Base-by-base conservation (phyloP, 1,140 invertebrate species). In the Macrobrachium nipponense region DNA sequence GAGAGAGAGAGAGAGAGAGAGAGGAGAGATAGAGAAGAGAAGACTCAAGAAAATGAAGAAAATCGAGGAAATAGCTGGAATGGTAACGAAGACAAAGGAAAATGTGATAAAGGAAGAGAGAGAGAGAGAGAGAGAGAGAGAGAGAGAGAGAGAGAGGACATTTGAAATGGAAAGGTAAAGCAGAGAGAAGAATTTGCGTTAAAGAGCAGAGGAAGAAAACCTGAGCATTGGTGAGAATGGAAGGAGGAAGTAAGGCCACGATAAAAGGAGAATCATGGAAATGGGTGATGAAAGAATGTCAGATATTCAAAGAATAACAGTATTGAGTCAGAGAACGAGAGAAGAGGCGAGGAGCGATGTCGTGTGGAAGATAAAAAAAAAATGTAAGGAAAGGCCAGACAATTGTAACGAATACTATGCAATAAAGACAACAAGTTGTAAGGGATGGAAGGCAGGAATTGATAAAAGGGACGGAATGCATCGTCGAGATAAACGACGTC, bases 1-100 rank as follows among this genome's bases (percentile, higher is more conserved):
- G 43, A 23, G 59, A 79, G 43, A 27, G 59, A 61, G 18, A 79
- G 58, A 61, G 43, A 23, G 58, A 79, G 58, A 59, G 77, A n/a
- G 77, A 15, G 58, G 60, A 36, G 58, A 27, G 23, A 61, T 2
- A 60, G 36, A 23, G 36, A 23, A n/a, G n/a, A n/a, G n/a, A n/a
- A n/a, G n/a, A n/a, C n/a, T 18, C n/a, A 61, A 1, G 27, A 60
- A 17, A 18, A 59, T 58, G 3, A 60, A 59, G 0, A 61, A n/a
- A 27, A 61, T 14, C 6, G 58, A 58, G 62, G 11, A 60, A 11
- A 17, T 12, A 79, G 77, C 1, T 5, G 59, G 27, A 23, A 20
- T 4, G 58, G 14, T 44, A 60, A 59, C n/a, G 17, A 0, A 60
- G 51, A 6, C 43, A 27, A 58, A 78, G 2, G 76, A 27, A 61